Conservation (phyloP, 2,888 invertebrate species). For the Watsonalla binaria region DNA sequence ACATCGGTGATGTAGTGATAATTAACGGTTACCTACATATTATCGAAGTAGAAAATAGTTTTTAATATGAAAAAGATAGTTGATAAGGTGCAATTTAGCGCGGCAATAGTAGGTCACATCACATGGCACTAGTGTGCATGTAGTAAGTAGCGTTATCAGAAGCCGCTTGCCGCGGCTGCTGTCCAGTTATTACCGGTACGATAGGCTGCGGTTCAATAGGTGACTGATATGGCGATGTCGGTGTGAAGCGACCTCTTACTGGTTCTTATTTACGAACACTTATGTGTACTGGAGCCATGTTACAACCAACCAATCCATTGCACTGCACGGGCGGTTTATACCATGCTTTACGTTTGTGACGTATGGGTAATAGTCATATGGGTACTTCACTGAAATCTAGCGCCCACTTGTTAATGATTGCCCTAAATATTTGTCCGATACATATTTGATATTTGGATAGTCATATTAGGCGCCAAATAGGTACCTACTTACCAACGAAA, state of each 20-base stretch:
- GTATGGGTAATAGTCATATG: too few species aligned
- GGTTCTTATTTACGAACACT: constrained; percentile 49
- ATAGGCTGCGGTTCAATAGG: constrained; percentile 80
- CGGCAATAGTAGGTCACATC: constrained; percentile 8
- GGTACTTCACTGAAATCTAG: background rate
- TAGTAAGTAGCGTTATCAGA: constrained; percentile 55
- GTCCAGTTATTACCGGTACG: constrained; percentile 78
- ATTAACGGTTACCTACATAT: too few species aligned
- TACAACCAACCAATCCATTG: constrained; percentile 3
- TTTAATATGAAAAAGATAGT: constrained; percentile 2
- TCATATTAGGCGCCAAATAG: too few species aligned
- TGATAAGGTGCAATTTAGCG: constrained; percentile 18
- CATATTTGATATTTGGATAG: background rate
- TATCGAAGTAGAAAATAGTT: background rate
- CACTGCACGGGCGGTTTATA: background rate
- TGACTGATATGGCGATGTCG: constrained; percentile 69
- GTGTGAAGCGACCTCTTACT: constrained; percentile 70
- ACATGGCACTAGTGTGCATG: constrained; percentile 15
- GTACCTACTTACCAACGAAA: too few species aligned
- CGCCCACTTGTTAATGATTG: too few species aligned
- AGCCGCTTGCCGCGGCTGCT: constrained; percentile 71
- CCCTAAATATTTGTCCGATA: background rate
- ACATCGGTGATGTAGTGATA: too few species aligned
- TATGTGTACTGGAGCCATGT: constrained; percentile 8
- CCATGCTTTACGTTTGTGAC: too few species aligned